phyloP scores from a whole-genome alignment of 2,113 vertebrate species.

The Antidorcas marsupialis region DNA sequence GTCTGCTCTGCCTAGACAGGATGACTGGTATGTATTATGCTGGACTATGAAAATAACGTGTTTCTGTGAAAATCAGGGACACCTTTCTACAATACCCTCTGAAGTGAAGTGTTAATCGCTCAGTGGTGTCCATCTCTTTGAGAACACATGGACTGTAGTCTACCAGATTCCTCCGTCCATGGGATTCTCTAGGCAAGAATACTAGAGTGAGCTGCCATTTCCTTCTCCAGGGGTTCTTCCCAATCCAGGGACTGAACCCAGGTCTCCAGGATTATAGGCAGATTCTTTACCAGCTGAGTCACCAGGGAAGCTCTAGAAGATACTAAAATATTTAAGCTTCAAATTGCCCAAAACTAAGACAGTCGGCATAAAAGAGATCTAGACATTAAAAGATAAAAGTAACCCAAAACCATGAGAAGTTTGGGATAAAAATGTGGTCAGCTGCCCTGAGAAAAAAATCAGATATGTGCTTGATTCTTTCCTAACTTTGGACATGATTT shows the following conservation, averaged over 20 bases:
- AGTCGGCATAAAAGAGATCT: neutral
- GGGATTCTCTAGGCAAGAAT: neutral
- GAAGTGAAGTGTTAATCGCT: neutral
- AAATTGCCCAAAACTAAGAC: neutral
- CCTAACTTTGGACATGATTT: neutral
- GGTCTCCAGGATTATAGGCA: neutral
- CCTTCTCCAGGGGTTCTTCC: neutral
- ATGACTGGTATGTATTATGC: neutral
- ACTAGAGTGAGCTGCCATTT: neutral
- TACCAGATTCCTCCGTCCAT: neutral
- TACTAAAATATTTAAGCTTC: neutral
- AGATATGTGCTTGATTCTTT: neutral
- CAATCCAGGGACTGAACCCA: neutral
- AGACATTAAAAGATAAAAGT: neutral
- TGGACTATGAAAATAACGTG: neutral
- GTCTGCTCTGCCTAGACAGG: neutral
- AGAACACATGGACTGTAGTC: too few species aligned
- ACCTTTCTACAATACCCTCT: neutral
- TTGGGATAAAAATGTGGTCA: neutral
- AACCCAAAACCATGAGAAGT: neutral
- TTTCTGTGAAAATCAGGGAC: neutral
- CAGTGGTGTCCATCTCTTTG: too few species aligned
- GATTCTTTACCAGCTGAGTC: neutral
- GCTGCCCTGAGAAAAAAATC: neutral
- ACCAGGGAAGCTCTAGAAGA: neutral